phyloP scores from a whole-genome alignment of 2,888 invertebrate genomes.

The Thecophora atra region DNA sequence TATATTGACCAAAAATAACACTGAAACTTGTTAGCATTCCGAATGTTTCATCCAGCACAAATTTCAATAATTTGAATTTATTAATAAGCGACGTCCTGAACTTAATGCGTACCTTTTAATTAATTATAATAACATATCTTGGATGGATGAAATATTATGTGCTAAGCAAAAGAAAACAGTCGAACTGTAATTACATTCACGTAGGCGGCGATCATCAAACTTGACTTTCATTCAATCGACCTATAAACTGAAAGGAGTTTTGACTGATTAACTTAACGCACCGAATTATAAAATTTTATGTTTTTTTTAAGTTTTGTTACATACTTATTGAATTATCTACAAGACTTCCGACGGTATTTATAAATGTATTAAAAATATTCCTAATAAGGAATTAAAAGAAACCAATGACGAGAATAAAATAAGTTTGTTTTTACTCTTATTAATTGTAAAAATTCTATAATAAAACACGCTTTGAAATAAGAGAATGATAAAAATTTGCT shows the following conservation, averaged over 20 bases:
- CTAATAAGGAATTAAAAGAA: not conserved
- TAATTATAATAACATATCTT: too few species aligned
- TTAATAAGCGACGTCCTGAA: too few species aligned
- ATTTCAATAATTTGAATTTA: not conserved
- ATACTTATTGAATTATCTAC: not conserved
- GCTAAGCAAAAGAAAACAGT: too few species aligned
- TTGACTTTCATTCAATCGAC: not conserved
- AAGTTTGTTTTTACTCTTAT: not conserved
- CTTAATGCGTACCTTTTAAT: too few species aligned
- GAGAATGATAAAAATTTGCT: too few species aligned
- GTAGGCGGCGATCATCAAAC: not conserved
- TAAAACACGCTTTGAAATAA: not conserved
- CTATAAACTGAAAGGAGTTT: not conserved
- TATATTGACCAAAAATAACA: too few species aligned
- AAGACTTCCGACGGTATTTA: not conserved
- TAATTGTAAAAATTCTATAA: not conserved
- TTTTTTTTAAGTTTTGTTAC: not conserved
- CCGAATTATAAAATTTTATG: not conserved
- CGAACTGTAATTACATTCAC: too few species aligned
- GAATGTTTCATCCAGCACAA: not conserved
- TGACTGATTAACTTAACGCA: constrained; percentile 7
- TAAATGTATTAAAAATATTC: not conserved
- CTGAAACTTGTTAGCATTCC: not conserved
- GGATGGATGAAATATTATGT: too few species aligned
- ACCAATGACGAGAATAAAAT: not conserved